phyloP scores from a whole-genome alignment of 2,797 vertebrate genomes.

The Cyclura pinguis region DNA sequence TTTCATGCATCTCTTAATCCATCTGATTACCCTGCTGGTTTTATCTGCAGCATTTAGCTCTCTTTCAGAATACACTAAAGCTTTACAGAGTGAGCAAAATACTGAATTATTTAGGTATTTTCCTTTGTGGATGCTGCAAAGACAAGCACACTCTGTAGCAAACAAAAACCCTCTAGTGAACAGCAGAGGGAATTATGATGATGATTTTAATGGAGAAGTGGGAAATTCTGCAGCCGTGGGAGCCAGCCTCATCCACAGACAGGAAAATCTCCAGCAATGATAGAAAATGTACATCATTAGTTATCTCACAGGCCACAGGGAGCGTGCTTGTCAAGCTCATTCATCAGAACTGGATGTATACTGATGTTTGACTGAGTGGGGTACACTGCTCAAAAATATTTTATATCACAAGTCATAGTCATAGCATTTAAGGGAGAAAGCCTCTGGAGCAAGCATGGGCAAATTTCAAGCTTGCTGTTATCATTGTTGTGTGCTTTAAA shows the following conservation, averaged over 20 bases:
- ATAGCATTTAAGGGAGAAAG: not conserved
- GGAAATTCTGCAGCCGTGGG: not conserved
- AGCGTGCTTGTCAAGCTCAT: not conserved
- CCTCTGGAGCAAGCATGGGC: not conserved
- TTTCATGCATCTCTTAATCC: conserved; percentile 5
- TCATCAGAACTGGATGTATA: not conserved
- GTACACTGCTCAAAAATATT: not conserved
- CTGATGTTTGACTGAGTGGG: not conserved
- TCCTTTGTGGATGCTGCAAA: not conserved
- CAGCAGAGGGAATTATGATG: not conserved
- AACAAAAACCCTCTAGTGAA: not conserved
- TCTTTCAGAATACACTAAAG: not conserved
- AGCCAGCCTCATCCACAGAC: not conserved
- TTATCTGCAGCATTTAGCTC: not conserved
- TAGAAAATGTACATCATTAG: not conserved
- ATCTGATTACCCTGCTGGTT: not conserved
- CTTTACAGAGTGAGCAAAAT: not conserved
- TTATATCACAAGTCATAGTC: not conserved
- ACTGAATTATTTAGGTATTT: conserved; percentile 22
- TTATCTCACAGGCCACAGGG: not conserved
- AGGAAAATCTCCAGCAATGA: not conserved
- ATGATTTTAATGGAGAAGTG: not conserved
- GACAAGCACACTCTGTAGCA: not conserved
- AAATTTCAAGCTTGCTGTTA: not conserved
- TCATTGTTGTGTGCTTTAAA: no score